A percentile compares a stretch with the other conserved stretches of the same genome.
These are phyloP conservation scores for Hypotaenidia philippensis DNA, from an alignment of 2,797 vertebrate genomes.

Conservation along the genomic window DNA sequence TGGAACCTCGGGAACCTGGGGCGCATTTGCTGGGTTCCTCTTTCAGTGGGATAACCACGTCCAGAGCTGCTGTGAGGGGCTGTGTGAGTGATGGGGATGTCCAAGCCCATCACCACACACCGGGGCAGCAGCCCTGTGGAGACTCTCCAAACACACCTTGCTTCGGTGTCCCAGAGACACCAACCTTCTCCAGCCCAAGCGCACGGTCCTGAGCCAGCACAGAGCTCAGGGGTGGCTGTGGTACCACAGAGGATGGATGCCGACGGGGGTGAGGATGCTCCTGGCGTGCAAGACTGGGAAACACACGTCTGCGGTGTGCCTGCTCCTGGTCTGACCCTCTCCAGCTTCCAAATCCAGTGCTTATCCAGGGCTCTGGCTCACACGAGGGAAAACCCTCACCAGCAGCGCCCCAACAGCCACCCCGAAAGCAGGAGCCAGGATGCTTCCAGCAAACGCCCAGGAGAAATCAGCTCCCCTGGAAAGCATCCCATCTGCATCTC, in stretches of 20 bases:
- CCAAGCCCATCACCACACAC: rapidly evolving
- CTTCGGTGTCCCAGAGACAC: too few species aligned
- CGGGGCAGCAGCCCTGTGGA: rapidly evolving
- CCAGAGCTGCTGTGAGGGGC: neutral
- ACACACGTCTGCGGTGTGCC: rapidly evolving
- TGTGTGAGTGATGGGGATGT: rapidly evolving
- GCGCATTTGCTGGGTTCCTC: neutral
- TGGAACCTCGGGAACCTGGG: too few species aligned
- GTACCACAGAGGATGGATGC: too few species aligned
- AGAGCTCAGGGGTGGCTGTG: neutral
- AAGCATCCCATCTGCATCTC: rapidly evolving
- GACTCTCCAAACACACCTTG: rapidly evolving
- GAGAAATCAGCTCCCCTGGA: neutral
- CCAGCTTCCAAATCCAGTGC: rapidly evolving
- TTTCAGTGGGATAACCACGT: neutral
- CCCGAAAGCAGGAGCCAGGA: neutral
- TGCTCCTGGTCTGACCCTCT: neutral
- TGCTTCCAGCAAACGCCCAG: neutral
- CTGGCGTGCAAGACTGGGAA: rapidly evolving
- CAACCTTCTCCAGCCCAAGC: neutral
- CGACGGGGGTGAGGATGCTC: neutral
- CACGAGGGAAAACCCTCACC: neutral
- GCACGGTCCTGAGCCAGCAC: rapidly evolving
- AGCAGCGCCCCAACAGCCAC: neutral
- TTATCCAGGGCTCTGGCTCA: too few species aligned